Evolutionary conservation across 2,797 vertebrate genomes (phyloP).

Genomic region (Scolopax bukidnonensis): DNA sequence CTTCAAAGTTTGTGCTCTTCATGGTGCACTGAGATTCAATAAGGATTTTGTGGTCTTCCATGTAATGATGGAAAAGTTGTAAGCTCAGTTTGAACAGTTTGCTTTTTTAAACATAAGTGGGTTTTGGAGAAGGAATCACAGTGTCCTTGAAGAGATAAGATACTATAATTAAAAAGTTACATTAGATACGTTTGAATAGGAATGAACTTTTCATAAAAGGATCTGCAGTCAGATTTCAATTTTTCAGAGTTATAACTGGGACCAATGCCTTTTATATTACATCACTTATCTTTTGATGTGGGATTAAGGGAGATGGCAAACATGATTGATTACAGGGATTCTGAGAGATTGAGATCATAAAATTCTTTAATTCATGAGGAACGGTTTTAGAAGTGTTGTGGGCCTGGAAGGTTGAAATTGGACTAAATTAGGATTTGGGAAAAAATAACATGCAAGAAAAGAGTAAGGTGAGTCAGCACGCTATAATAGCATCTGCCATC

Average conservation of each 20-base stretch:
- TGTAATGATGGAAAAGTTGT: background rate
- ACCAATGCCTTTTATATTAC: background rate
- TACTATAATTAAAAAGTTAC: background rate
- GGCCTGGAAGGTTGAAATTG: background rate
- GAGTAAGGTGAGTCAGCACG: background rate
- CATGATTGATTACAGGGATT: background rate
- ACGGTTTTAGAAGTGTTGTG: background rate
- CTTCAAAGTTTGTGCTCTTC: background rate
- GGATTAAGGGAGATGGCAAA: background rate
- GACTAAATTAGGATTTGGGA: background rate
- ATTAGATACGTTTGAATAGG: background rate
- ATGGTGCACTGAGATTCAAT: background rate
- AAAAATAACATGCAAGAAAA: background rate
- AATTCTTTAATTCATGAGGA: background rate
- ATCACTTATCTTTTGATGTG: background rate
- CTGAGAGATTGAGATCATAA: background rate
- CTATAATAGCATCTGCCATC: background rate
- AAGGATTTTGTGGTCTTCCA: background rate
- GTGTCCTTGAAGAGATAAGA: background rate
- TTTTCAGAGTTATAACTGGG: background rate
- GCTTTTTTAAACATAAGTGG: background rate
- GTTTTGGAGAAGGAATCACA: background rate
- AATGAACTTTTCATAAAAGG: background rate
- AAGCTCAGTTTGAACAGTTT: background rate
- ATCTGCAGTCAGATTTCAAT: background rate